phyloP scores from a whole-genome alignment of 2,797 vertebrate species.

The Leptodactylus fallax region DNA sequence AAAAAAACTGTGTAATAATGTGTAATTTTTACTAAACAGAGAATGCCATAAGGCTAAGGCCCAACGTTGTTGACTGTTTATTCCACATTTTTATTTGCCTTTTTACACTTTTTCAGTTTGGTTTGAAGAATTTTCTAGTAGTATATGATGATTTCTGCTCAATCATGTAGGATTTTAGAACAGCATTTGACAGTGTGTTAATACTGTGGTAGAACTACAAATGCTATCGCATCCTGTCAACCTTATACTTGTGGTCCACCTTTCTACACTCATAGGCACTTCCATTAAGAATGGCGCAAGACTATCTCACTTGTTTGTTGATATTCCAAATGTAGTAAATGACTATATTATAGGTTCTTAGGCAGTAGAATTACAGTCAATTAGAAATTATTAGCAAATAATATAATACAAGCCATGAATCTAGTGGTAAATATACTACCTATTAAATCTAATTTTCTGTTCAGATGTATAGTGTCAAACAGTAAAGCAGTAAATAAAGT shows the following conservation, averaged over 20 bases:
- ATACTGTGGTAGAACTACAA: neutral
- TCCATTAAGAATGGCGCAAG: neutral
- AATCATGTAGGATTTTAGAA: neutral
- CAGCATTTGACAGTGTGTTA: neutral
- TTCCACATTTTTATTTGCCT: too few species aligned
- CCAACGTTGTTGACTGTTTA: too few species aligned
- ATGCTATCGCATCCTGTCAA: neutral
- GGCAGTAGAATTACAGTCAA: neutral
- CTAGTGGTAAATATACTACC: conserved; percentile 5
- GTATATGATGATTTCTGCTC: neutral
- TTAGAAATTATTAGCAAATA: neutral
- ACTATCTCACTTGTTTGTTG: neutral
- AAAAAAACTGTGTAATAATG: too few species aligned
- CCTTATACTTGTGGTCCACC: neutral
- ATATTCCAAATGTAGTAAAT: neutral
- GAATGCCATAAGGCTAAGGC: too few species aligned
- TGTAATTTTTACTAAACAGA: too few species aligned
- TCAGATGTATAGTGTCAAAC: conserved; percentile 62
- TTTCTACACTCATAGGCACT: neutral
- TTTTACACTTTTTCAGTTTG: neutral
- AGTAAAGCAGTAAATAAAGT: conserved; percentile 80
- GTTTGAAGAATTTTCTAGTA: neutral
- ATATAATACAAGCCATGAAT: conserved; percentile 3
- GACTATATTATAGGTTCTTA: neutral
- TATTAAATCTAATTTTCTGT: conserved; percentile 23